These are phyloP conservation scores for Enteromius anoplus DNA, from an alignment of 2,797 vertebrate species.

Conservation along the genomic window DNA sequence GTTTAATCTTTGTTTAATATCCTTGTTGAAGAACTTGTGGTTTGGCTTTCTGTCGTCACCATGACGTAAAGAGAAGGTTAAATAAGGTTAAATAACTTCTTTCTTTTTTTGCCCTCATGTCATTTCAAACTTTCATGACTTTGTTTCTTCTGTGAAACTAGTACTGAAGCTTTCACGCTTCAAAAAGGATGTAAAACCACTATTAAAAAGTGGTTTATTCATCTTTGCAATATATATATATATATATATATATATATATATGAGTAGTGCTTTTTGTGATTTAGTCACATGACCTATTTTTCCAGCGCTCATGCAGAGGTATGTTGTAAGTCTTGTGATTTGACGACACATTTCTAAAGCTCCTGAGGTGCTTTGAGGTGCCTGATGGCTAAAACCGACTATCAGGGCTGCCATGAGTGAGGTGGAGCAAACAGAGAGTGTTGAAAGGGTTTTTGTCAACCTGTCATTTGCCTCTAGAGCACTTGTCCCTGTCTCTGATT, in stretches of 20 bases:
- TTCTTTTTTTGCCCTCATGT: not conserved
- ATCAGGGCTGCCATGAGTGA: not conserved
- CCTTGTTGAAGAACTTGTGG: conserved; percentile 22
- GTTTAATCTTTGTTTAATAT: conserved; percentile 28
- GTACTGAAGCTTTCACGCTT: not conserved
- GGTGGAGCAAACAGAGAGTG: conserved; percentile 25
- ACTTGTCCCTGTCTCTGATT: conserved; percentile 28
- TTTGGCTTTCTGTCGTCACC: not conserved
- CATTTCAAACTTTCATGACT: not conserved
- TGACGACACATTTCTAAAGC: conserved; percentile 10
- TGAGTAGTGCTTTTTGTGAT: too few species aligned
- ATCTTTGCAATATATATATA: not conserved
- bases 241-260: too few species aligned
- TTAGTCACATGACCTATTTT: conserved; percentile 33
- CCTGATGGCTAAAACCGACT: conserved; percentile 26
- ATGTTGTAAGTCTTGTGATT: conserved; percentile 26
- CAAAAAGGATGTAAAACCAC: not conserved
- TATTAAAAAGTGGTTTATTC: not conserved
- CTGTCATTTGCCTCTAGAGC: conserved; percentile 34
- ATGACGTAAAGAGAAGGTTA: conserved; percentile 10
- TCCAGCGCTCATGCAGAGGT: not conserved
- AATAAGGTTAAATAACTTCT: not conserved
- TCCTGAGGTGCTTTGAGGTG: conserved; percentile 34
- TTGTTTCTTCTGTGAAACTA: not conserved
- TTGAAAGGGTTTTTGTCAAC: conserved; percentile 37